phyloP scores from a whole-genome alignment of 2,888 invertebrate genomes.

The Parnassius apollo region DNA sequence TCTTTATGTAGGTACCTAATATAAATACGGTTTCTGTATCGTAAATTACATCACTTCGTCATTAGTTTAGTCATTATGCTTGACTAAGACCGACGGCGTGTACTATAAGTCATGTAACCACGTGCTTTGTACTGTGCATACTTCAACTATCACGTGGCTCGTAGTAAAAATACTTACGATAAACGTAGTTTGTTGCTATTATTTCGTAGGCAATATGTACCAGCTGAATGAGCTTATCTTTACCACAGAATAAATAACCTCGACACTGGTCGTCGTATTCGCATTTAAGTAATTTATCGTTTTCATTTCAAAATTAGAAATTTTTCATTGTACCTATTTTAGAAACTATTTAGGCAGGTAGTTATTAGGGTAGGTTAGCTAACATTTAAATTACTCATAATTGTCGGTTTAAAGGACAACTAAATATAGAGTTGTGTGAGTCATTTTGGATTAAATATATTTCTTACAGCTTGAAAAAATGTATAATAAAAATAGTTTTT shows the following conservation, averaged over 20 bases:
- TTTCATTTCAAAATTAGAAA: conserved; percentile 7
- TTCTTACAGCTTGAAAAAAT: too few species aligned
- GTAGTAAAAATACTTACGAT: conserved; percentile 29
- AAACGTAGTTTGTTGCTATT: conserved; percentile 26
- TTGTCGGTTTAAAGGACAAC: conserved; percentile 21
- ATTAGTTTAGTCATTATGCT: conserved; percentile 36
- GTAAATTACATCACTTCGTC: conserved; percentile 34
- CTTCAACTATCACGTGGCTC: conserved; percentile 42
- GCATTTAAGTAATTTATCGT: conserved; percentile 23
- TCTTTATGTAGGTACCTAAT: conserved; percentile 10
- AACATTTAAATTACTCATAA: conserved; percentile 20
- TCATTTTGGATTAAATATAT: not conserved
- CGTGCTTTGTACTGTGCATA: conserved; percentile 38
- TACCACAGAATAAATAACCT: not conserved
- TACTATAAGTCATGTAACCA: conserved; percentile 37
- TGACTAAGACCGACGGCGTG: conserved; percentile 34
- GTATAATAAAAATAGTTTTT: too few species aligned
- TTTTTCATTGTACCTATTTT: conserved; percentile 1
- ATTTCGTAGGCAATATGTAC: conserved; percentile 28
- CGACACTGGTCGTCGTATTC: not conserved
- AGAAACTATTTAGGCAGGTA: not conserved
- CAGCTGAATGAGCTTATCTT: conserved; percentile 41
- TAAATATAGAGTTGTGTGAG: conserved; percentile 1
- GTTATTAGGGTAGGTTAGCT: not conserved
- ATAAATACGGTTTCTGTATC: conserved; percentile 21